These are phyloP conservation scores for Antitype chi DNA, from an alignment of 2,888 invertebrate species.

Conservation along the genomic window DNA sequence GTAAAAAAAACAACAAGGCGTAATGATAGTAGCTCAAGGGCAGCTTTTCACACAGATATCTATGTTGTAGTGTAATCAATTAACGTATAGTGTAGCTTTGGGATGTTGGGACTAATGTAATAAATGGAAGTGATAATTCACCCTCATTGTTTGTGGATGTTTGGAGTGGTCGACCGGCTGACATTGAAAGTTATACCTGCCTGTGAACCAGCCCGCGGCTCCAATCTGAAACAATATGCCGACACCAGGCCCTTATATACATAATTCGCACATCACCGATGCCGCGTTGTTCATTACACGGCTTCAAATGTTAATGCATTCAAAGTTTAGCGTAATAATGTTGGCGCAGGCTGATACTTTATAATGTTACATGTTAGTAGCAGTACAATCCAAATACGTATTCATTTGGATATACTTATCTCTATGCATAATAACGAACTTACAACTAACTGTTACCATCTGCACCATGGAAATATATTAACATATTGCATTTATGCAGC, in stretches of 20 bases:
- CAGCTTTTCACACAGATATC: constrained; percentile 35
- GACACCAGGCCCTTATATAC: constrained; percentile 84
- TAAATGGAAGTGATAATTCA: constrained; percentile 91
- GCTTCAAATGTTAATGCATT: constrained; percentile 63
- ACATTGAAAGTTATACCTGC: constrained; percentile 98
- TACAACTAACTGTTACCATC: constrained; percentile 64
- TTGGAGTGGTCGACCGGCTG: constrained; percentile 99
- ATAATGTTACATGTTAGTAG: constrained; percentile 62
- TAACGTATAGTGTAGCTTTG: constrained; percentile 48
- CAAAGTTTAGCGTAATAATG: constrained; percentile 61
- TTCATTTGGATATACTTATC: constrained; percentile 57
- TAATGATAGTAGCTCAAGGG: constrained; percentile 26
- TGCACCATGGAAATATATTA: constrained; percentile 72
- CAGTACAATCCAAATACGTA: constrained; percentile 59
- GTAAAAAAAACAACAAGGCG: constrained; percentile 22
- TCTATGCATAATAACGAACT: constrained; percentile 55
- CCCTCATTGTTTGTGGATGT: constrained; percentile 97
- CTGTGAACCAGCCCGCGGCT: constrained; percentile 98
- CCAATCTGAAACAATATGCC: constrained; percentile 94
- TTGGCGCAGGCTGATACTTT: constrained; percentile 55
- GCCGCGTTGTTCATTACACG: constrained; percentile 44
- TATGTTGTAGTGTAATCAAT: constrained; percentile 46
- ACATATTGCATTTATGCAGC: constrained; percentile 63
- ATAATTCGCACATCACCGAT: constrained; percentile 64
- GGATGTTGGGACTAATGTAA: constrained; percentile 67